Evolutionary conservation across 2,888 invertebrate genomes (phyloP), one percentile per base, ranked within the genome.

Genomic region (Lysandra coridon): DNA sequence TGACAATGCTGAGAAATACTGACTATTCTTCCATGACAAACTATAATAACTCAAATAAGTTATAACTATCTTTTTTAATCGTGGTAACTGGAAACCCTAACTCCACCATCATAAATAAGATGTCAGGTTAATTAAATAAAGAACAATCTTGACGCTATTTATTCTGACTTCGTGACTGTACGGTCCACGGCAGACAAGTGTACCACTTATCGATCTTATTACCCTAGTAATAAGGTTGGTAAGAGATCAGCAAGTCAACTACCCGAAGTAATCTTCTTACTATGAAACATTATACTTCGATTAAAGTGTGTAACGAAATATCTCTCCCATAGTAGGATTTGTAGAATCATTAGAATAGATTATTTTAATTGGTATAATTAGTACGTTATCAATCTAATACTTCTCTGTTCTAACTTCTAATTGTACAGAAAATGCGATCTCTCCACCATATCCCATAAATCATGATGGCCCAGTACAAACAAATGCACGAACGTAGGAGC

Each of bases 251-350:
- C 17, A 57, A 57, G 4, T 49, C 57, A 17, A 57, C 57, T 33
- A 69, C 33, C 17, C 14, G 30, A 64, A 69, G 14, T 69, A 17
- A 69, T 69, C 64, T 69, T 10, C 30, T 69, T 12, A 69, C 69
- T 69, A 69, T 69, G 69, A 69, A 69, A 69, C 69, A 69, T 69
- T 69, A 69, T 37, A 69, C 69, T 69, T 69, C 69, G 69, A 69
- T 69, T 33, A 17, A 14, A 30, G 30, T 64, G 30, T 64, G 64
- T 69, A 69, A 69, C 64, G 30, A 33, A 69, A 69, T 37, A 69
- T 69, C 69, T 69, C 33, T 33, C 33, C 12, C 33, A 33, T n/a
- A 6, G 6, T 7, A 10, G 64, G 23, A 30, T 64, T 57, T 57
- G 57, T 57, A 57, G 57, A 1, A 1, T 64, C 64, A 64, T 69